Evolutionary conservation across 2,113 vertebrate species (phyloP).

Genomic region (Sinocyclocheilus maitianheensis): DNA sequence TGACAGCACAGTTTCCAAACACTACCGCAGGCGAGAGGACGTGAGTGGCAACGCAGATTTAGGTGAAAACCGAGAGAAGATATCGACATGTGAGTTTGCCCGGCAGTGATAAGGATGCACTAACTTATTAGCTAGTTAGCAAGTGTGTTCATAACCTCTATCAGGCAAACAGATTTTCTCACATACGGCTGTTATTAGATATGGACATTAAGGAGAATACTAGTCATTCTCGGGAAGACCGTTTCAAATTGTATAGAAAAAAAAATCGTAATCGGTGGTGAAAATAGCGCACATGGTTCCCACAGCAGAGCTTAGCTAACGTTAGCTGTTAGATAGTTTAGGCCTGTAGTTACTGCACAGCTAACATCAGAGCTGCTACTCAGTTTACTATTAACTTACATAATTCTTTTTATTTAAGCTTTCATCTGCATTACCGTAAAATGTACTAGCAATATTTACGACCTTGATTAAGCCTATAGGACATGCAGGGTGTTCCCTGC

Average conservation of each 20-base stretch:
- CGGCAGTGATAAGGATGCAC: background rate
- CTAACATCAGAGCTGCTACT: background rate
- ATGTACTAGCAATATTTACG: background rate
- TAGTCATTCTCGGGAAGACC: background rate
- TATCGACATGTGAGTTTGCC: conserved; percentile 49
- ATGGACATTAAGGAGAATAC: background rate
- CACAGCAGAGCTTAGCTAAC: background rate
- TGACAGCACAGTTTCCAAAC: background rate
- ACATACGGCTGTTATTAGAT: no score
- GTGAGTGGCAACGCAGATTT: background rate
- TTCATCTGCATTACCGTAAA: background rate
- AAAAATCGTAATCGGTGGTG: background rate
- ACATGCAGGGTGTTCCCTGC: background rate
- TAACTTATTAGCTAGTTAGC: conserved; percentile 36
- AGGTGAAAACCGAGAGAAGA: conserved; percentile 32
- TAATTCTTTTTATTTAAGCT: background rate
- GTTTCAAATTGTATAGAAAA: background rate
- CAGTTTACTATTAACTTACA: background rate
- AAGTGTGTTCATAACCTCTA: conserved; percentile 26
- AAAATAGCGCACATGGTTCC: conserved; percentile 3
- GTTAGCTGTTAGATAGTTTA: background rate
- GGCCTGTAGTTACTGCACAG: conserved; percentile 5
- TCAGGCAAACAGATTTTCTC: background rate
- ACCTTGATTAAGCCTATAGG: background rate
- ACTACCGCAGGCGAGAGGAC: background rate